A percentile compares a stretch with the other conserved stretches of the same genome.
Evolutionary conservation across 1,140 invertebrate species (phyloP).

Genomic region (Saccostrea glomerata): DNA sequence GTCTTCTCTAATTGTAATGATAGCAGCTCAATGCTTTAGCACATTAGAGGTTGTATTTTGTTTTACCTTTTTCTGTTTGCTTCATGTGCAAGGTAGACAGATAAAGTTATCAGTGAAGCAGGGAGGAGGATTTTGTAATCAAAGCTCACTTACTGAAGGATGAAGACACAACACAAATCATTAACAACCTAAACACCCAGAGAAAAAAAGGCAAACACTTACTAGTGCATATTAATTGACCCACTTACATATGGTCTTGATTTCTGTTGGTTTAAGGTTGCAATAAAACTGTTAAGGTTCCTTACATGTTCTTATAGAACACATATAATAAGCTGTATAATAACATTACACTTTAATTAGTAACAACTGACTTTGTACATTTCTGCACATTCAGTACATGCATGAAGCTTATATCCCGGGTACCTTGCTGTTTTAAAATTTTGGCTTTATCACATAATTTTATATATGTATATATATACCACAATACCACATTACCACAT

Average conservation of each 20-base stretch:
- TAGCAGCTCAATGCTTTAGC: conserved; percentile 14
- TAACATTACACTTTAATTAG: no score
- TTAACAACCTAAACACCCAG: background rate
- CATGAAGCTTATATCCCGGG: no score
- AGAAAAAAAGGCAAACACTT: background rate
- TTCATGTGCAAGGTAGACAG: background rate
- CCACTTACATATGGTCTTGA: background rate
- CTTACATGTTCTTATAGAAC: no score
- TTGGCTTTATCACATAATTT: no score
- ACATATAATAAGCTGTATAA: no score
- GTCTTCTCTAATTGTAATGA: conserved; percentile 8
- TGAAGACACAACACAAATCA: background rate
- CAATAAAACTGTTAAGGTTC: no score
- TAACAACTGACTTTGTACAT: no score
- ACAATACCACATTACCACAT: no score
- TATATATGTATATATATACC: no score
- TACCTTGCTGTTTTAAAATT: no score
- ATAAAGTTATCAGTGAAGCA: background rate
- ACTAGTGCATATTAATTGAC: background rate
- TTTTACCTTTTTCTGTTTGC: background rate
- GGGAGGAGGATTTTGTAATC: background rate
- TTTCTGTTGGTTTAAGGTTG: background rate
- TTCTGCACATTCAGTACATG: no score
- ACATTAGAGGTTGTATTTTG: background rate
- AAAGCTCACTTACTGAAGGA: background rate